phyloP scores from a whole-genome alignment of 2,888 invertebrate genomes.

The Caenorhabditis panamensis region DNA sequence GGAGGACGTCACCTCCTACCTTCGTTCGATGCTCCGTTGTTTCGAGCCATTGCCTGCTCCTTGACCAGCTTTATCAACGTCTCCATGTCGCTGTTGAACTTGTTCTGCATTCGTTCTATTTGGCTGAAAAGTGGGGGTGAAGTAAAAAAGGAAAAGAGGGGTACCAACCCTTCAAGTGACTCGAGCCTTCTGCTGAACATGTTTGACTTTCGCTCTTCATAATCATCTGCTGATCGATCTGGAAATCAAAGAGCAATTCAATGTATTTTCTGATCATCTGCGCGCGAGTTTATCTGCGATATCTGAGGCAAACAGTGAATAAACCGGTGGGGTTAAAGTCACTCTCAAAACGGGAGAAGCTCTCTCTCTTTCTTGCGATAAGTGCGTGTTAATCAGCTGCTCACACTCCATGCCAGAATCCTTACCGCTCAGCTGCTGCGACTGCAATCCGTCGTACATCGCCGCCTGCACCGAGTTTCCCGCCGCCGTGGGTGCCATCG shows the following conservation, averaged over 20 bases:
- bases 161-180: slow-evolving; percentile 55
- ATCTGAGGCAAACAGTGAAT: background rate
- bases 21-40: slow-evolving; percentile 52
- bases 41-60: slow-evolving; percentile 37
- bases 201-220: slow-evolving; percentile 43
- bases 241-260: too few relatives aligned
- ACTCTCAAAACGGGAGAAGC: slow-evolving; percentile 7
- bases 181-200: slow-evolving; percentile 58
- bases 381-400: slow-evolving; percentile 40
- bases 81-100: slow-evolving; percentile 87
- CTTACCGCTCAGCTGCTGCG: slow-evolving; percentile 43
- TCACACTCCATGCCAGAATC: background rate
- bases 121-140: slow-evolving; percentile 80
- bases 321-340: slow-evolving; percentile 12
- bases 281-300: background rate
- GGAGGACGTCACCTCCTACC: slow-evolving; percentile 52
- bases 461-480: slow-evolving; percentile 30
- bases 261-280: background rate
- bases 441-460: slow-evolving; percentile 25
- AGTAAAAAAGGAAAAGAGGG: background rate
- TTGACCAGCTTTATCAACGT: slow-evolving; percentile 86
- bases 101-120: slow-evolving; percentile 87
- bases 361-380: background rate
- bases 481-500: slow-evolving; percentile 55
- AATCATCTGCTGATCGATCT: slow-evolving; percentile 52